Conservation (phyloP, 2,888 invertebrate species). For the Ceriagrion tenellum region DNA sequence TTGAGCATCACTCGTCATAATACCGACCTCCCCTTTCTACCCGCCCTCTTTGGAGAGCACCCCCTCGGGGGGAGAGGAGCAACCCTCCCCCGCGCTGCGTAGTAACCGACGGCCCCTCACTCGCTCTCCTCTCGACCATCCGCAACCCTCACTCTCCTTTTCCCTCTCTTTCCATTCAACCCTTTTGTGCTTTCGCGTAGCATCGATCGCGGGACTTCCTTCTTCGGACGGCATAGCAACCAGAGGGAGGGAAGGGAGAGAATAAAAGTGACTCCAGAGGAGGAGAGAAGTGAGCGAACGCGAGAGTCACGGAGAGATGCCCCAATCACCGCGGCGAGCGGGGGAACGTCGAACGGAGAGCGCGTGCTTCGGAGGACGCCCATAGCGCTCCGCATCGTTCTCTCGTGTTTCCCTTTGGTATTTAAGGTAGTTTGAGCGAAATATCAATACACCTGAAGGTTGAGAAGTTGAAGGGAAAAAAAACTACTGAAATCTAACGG, state of each 20-base stretch:
- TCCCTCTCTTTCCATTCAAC: background rate
- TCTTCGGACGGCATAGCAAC: slow-evolving; percentile 50
- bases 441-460: no score
- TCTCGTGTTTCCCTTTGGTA: no score
- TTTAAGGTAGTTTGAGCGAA: no score
- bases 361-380: background rate
- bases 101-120: background rate
- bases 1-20: slow-evolving; percentile 6
- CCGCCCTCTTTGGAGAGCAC: background rate
- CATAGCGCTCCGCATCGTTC: background rate
- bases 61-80: no score
- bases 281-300: background rate
- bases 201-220: slow-evolving; percentile 47
- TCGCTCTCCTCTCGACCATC: background rate
- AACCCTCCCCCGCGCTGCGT: background rate
- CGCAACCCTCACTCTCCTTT: background rate
- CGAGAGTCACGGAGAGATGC: background rate
- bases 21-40: background rate
- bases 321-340: background rate
- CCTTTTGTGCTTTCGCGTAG: background rate
- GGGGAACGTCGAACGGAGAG: background rate
- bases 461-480: no score
- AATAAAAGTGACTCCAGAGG: background rate
- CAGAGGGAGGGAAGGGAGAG: background rate
- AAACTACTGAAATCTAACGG: no score